Evolutionary conservation across 2,797 vertebrate genomes (phyloP), one percentile per base, ranked within the genome.

Genomic region (Delichon dasypus): DNA sequence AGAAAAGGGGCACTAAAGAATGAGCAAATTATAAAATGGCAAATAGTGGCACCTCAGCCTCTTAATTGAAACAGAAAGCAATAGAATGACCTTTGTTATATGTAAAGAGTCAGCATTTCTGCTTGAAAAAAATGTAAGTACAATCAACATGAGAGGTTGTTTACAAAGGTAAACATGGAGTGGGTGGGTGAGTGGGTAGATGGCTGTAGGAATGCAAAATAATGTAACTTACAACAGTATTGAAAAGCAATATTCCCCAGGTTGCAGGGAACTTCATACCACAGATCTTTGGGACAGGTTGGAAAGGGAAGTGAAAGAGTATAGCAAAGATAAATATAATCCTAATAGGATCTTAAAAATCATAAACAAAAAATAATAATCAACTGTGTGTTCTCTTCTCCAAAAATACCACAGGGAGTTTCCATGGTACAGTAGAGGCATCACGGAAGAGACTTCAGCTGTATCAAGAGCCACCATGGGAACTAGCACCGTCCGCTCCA

Each of bases 401-500:
- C 61, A 70, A 32, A 90, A 87, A 89, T 75, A 62, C 85, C 83
- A 71, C 19, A 29, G 62, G 76, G 71, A 82, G 32, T 93, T 95
- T 88, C 79, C 29, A 34, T 42, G n/a, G 61, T 76, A 73, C 66
- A 83, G 91, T 38, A 74, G 82, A 94, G 75, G 93, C 95, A 93
- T 93, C 65, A 86, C 84, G 91, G 86, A 89, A 54, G 78, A 72
- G 62, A 87, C 74, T 91, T 93, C 96, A 96, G 91, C 86, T 84
- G 90, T 87, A 70, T 45, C 85, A 76, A 86, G 61, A 86, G 71
- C 48, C 87, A 84, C 91, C 80, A 54, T 2, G 77, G 88, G 74
- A 90, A 96, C 60, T 42, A 78, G 44, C 8, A 88, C 95, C 97
- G 96, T 94, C 94, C 95, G 96, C 92, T 97, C 75, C 81, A 55